These are phyloP conservation scores for Pollenia amentaria DNA, from an alignment of 2,888 invertebrate species.

Conservation along the genomic window DNA sequence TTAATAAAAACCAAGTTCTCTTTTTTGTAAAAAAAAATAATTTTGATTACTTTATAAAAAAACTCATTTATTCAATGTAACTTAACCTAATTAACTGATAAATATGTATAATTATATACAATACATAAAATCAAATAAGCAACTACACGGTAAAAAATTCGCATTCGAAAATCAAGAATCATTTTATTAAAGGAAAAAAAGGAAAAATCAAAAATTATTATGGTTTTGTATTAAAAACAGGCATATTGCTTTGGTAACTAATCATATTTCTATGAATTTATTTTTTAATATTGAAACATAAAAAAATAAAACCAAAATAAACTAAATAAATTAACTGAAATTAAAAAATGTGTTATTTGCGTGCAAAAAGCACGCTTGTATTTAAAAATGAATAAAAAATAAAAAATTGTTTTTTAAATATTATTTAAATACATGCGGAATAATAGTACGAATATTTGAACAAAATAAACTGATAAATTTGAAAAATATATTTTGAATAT, in stretches of 20 bases:
- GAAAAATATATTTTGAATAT: no score
- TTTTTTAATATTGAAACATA: background rate
- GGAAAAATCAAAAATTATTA: background rate
- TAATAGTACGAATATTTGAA: background rate
- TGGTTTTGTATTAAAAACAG: conserved; percentile 26
- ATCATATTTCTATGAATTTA: background rate
- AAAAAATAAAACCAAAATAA: conserved; percentile 20
- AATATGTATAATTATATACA: conserved; percentile 59
- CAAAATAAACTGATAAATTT: background rate
- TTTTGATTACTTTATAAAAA: background rate
- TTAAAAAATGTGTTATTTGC: conserved; percentile 53
- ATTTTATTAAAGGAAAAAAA: background rate
- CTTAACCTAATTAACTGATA: conserved; percentile 79
- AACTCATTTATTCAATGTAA: conserved; percentile 81
- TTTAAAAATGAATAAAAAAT: background rate
- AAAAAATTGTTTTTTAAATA: background rate
- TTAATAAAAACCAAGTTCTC: background rate
- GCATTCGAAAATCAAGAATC: conserved; percentile 32
- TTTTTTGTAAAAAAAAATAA: background rate
- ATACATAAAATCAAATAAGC: conserved; percentile 35
- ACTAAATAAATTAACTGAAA: conserved; percentile 7
- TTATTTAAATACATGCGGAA: background rate
- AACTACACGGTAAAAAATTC: conserved; percentile 16
- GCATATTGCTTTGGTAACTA: conserved; percentile 13
- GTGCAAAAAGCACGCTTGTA: conserved; percentile 70